These are phyloP conservation scores for Heliocidaris erythrogramma DNA, from an alignment of 35 echinoderm and acorn worm genomes.

Conservation along the genomic window DNA sequence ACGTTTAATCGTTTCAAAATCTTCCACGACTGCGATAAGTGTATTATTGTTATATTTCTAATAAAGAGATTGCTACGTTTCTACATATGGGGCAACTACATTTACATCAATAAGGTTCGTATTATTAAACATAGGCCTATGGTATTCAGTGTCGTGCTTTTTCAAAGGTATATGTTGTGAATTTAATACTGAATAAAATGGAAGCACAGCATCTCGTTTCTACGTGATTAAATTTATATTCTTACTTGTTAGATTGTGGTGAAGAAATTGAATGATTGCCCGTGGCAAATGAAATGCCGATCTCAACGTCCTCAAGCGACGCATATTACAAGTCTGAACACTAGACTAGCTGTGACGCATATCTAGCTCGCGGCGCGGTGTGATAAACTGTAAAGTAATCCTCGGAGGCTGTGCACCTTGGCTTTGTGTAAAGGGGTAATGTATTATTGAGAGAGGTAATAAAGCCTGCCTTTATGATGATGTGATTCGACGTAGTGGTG, in stretches of 20 bases:
- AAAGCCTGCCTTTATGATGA: slow-evolving; percentile 7
- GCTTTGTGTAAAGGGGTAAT: slow-evolving; percentile 14
- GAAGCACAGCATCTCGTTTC: background rate
- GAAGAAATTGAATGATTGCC: background rate
- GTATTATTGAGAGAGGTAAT: slow-evolving; percentile 41
- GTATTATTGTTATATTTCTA: too few relatives aligned
- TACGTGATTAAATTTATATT: background rate
- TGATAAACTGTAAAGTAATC: slow-evolving; percentile 11
- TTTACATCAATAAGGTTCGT: too few relatives aligned
- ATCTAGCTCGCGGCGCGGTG: background rate
- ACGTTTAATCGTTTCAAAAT: too few relatives aligned
- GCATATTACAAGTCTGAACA: background rate
- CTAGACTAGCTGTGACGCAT: background rate
- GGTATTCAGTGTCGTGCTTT: background rate
- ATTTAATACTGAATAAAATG: background rate
- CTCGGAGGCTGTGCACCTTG: background rate
- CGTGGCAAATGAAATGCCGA: background rate
- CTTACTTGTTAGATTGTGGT: background rate
- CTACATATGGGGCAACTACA: too few relatives aligned
- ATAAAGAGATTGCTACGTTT: too few relatives aligned
- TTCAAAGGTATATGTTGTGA: background rate
- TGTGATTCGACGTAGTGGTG: slow-evolving; percentile 12
- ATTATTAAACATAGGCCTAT: too few relatives aligned
- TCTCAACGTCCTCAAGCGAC: background rate
- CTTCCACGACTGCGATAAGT: too few relatives aligned